These are phyloP conservation scores for Datnioides undecimradiatus DNA, from an alignment of 2,113 vertebrate species.

Conservation along the genomic window DNA sequence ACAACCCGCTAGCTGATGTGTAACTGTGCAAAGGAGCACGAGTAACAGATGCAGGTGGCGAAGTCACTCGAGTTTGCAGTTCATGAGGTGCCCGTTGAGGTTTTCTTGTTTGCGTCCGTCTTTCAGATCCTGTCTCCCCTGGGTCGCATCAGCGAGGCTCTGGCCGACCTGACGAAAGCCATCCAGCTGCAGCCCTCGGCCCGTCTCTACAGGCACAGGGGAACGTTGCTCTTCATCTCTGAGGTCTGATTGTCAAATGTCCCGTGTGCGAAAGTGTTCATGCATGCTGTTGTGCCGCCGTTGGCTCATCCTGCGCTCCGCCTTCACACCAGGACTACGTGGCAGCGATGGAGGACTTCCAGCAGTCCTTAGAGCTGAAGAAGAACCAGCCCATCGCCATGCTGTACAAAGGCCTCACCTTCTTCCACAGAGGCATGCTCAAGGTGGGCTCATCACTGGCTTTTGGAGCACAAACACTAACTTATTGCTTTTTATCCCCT, in stretches of 20 bases:
- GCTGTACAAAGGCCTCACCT: slow-evolving; percentile 97
- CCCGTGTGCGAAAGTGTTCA: neutral
- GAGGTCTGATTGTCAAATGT: slow-evolving; percentile 84
- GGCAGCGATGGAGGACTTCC: slow-evolving; percentile 95
- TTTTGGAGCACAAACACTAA: no score
- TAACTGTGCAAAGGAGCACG: no score
- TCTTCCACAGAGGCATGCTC: slow-evolving; percentile 97
- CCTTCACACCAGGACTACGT: slow-evolving; percentile 89
- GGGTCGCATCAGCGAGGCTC: slow-evolving; percentile 93
- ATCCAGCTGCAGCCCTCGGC: slow-evolving; percentile 96
- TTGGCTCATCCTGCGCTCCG: neutral
- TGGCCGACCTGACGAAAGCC: slow-evolving; percentile 94
- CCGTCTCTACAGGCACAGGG: slow-evolving; percentile 93
- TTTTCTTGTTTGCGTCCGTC: neutral
- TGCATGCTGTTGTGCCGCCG: rapidly evolving
- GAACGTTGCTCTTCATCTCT: slow-evolving; percentile 96
- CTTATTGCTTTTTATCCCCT: no score
- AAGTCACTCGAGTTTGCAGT: no score
- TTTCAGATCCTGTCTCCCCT: slow-evolving; percentile 92
- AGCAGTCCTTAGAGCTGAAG: slow-evolving; percentile 94
- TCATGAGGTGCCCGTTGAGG: no score
- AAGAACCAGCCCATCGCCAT: slow-evolving; percentile 96
- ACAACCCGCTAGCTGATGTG: no score
- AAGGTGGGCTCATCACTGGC: slow-evolving; percentile 83
- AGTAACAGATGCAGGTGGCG: no score